phyloP scores from a whole-genome alignment of 2,797 vertebrate species.

The Pangasius sanitwongsei region DNA sequence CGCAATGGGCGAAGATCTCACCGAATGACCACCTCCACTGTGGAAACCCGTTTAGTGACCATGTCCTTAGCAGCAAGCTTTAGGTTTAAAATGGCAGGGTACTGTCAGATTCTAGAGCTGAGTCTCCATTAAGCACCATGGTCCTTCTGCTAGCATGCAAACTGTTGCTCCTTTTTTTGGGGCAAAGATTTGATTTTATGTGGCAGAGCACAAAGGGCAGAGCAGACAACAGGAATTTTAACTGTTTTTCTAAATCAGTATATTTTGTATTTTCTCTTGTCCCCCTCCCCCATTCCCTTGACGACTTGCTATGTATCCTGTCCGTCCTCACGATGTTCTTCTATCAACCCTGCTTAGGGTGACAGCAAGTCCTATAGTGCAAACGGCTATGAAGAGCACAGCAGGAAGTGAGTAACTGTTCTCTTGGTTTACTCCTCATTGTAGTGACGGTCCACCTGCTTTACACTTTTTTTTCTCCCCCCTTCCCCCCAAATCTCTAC shows the following conservation, averaged over 20 bases:
- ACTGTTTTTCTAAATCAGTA: conserved; percentile 75
- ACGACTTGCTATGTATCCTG: conserved; percentile 98
- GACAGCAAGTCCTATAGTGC: conserved; percentile 99
- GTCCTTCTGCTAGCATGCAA: conserved; percentile 69
- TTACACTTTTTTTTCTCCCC: neutral
- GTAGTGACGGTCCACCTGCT: too few relatives aligned
- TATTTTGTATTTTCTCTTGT: conserved; percentile 88
- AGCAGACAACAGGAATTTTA: conserved; percentile 55
- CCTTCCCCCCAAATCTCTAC: too few relatives aligned
- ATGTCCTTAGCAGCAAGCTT: conserved; percentile 88
- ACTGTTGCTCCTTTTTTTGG: conserved; percentile 21
- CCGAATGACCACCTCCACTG: conserved; percentile 94
- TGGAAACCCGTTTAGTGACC: conserved; percentile 94
- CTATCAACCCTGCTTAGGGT: conserved; percentile 99
- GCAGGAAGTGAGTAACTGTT: conserved; percentile 88
- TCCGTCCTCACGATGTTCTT: conserved; percentile 99
- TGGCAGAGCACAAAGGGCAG: conserved; percentile 57
- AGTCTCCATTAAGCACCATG: conserved; percentile 36
- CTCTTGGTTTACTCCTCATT: neutral
- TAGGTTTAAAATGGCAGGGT: conserved; percentile 91
- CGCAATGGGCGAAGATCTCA: conserved; percentile 99
- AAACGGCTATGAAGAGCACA: conserved; percentile 95
- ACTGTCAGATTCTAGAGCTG: conserved; percentile 70
- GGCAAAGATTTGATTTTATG: conserved; percentile 25
- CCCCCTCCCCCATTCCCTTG: conserved; percentile 85